These are phyloP conservation scores for Cyclopterus lumpus DNA, from an alignment of 2,797 vertebrate species.

Conservation along the genomic window DNA sequence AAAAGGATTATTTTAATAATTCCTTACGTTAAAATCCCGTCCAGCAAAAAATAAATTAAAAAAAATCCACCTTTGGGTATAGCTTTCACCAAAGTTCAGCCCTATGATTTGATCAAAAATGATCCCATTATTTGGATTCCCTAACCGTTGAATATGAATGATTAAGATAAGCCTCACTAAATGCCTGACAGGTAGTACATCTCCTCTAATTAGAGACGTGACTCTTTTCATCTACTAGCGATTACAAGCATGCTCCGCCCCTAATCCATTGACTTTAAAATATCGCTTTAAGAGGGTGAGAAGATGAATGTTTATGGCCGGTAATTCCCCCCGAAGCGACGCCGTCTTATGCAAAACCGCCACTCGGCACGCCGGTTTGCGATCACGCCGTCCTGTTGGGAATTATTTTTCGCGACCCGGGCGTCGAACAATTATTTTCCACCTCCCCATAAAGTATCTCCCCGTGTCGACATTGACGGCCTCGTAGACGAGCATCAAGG, in stretches of 20 bases:
- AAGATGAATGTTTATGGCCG: slow-evolving; percentile 90
- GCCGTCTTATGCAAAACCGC: slow-evolving; percentile 59
- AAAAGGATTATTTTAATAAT: neutral
- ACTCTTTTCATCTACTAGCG: slow-evolving; percentile 78
- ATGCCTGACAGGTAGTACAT: slow-evolving; percentile 66
- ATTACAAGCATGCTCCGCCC: slow-evolving; percentile 79
- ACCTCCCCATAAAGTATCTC: slow-evolving; percentile 79
- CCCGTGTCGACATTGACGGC: slow-evolving; percentile 71
- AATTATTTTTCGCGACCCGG: slow-evolving; percentile 59
- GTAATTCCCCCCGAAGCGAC: slow-evolving; percentile 85
- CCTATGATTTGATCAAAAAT: slow-evolving; percentile 14
- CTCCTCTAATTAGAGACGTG: slow-evolving; percentile 76
- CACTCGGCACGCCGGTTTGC: slow-evolving; percentile 70
- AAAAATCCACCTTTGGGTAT: neutral
- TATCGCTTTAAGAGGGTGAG: slow-evolving; percentile 83
- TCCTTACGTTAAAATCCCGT: slow-evolving; percentile 4
- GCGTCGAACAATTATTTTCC: slow-evolving; percentile 77
- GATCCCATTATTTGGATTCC: slow-evolving; percentile 41
- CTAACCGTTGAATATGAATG: slow-evolving; percentile 50
- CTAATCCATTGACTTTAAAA: slow-evolving; percentile 86
- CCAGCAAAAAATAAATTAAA: neutral
- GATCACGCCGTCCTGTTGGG: slow-evolving; percentile 67
- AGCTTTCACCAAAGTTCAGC: slow-evolving; percentile 5
- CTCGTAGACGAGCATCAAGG: slow-evolving; percentile 79
- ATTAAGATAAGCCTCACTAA: slow-evolving; percentile 55